Evolutionary conservation across 1,140 invertebrate genomes (phyloP), one percentile per base, ranked within the genome.

Genomic region (Stegodyphus dumicola): DNA sequence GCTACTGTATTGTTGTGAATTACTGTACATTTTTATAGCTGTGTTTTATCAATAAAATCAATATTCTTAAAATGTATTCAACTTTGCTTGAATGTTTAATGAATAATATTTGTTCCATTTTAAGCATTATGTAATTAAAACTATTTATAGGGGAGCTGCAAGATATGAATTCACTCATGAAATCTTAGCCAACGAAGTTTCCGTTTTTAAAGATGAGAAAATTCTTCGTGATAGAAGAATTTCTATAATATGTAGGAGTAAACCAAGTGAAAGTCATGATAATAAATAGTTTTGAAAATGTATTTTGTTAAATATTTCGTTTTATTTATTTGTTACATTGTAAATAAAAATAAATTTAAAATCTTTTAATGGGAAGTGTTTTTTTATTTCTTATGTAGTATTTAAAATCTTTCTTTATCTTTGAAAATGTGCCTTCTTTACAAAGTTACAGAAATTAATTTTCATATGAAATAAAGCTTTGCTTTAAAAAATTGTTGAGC

Each of bases 101-200:
- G 33, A 33, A 33, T 33, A 33, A 33, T 33, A 33, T 33, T 33
- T 33, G 33, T 33, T 3, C 33, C 3, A 3, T 33, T 33, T 33
- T 33, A 33, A 33, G 33, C 33, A 33, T 33, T 33, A 33, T 33
- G 33, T 33, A 33, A 33, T 33, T 33, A 33, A 33, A 33, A 33
- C 4, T 70, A 48, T 79, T 51, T 81, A 64, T 71, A 86, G 70
- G 17, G 94, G 95, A 88, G 90, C 90, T 86, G 94, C 95, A 5
- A 93, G 98, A 69, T 98, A 97, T 90, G 93, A 96, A 84, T 99
- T 95, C 90, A 96, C 95, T 54, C 98, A 99, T 92, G 98, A 98
- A 92, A 94, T 99, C 88, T 91, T 99, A 66, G 91, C 92, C 81
- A 93, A 94, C 81, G 92, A 94, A 78, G 90, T 93, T n/a, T 97